Evolutionary conservation across 2,888 invertebrate species (phyloP).

Genomic region (Tiliacea citrago): DNA sequence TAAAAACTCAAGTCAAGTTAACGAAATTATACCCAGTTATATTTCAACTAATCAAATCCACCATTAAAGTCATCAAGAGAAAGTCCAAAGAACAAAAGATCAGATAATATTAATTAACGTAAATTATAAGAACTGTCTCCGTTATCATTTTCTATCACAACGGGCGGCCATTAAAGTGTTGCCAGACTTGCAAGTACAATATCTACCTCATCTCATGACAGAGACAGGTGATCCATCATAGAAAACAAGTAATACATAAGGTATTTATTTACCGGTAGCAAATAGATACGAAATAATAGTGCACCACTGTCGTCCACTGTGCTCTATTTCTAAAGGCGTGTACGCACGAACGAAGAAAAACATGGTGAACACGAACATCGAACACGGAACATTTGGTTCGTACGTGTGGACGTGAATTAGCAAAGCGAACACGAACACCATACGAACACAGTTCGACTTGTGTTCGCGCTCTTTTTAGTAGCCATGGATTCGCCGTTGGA

Average conservation of each 20-base stretch:
- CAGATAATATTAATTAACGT: slow-evolving; percentile 59
- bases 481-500: too few species aligned
- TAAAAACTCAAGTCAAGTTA: not conserved
- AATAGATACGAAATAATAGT: slow-evolving; percentile 63
- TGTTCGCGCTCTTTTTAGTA: too few species aligned
- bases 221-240: slow-evolving; percentile 57
- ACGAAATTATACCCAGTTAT: not conserved
- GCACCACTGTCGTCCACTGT: slow-evolving; percentile 30
- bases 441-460: too few species aligned
- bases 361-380: too few species aligned
- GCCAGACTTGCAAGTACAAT: slow-evolving; percentile 47
- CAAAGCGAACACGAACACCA: too few species aligned
- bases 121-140: slow-evolving; percentile 60
- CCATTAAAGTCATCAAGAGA: slow-evolving; percentile 42
- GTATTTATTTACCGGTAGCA: slow-evolving; percentile 58
- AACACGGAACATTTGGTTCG: too few species aligned
- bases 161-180: slow-evolving; percentile 57
- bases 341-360: too few species aligned
- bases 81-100: slow-evolving; percentile 48
- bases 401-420: too few species aligned
- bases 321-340: slow-evolving; percentile 45
- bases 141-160: slow-evolving; percentile 61
- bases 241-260: slow-evolving; percentile 53
- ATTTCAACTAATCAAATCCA: slow-evolving; percentile 1
- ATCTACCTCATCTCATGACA: slow-evolving; percentile 51